Evolutionary conservation across 35 echinoderm and acorn worm genomes (phyloP).

Genomic region (Anneissia japonica): DNA sequence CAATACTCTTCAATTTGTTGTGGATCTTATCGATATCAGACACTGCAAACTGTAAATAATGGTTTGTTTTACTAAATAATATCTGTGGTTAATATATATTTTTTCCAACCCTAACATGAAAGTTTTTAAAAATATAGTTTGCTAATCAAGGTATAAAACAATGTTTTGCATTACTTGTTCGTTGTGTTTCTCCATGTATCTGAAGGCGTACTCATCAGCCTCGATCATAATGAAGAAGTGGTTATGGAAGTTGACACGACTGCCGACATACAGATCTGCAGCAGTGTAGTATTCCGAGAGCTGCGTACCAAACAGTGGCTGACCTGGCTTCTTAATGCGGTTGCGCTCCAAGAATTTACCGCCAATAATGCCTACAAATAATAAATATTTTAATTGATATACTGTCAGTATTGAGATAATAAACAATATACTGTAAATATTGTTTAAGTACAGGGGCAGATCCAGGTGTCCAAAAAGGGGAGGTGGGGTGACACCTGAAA

Average conservation of each 20-base stretch:
- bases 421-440: too few species aligned
- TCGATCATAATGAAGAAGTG: conserved; percentile 83
- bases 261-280: conserved; percentile 85
- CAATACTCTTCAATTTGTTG: conserved; percentile 60
- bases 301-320: conserved; percentile 72
- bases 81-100: too few species aligned
- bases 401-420: too few species aligned
- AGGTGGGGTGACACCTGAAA: too few species aligned
- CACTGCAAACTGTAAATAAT: conserved; percentile 45
- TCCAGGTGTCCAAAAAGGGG: too few species aligned
- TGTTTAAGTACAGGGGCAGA: too few species aligned
- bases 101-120: too few species aligned
- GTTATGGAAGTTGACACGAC: conserved; percentile 83
- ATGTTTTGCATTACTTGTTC: conserved; percentile 69
- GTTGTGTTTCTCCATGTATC: conserved; percentile 83
- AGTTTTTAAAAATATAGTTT: too few species aligned
- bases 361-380: conserved; percentile 74
- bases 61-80: neutral
- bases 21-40: conserved; percentile 62
- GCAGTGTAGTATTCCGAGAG: conserved; percentile 77
- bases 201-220: conserved; percentile 85
- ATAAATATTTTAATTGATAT: too few species aligned
- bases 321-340: conserved; percentile 93
- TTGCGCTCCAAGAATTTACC: conserved; percentile 88
- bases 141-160: too few species aligned